phyloP scores from a whole-genome alignment of 2,113 vertebrate species.

The Psephotus haematonotus region DNA sequence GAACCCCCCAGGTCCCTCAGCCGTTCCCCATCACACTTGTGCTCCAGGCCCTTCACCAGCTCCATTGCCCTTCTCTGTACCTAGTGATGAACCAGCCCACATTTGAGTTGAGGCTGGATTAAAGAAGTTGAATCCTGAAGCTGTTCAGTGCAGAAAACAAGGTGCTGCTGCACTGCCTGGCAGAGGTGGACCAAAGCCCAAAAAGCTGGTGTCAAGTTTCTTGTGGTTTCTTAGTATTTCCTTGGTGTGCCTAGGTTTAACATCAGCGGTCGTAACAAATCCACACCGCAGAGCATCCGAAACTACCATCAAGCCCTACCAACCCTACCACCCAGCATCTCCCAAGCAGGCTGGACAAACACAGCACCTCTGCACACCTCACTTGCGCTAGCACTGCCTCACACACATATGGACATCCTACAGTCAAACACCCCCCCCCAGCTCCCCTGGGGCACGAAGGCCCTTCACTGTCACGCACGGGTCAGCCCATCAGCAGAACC shows the following conservation, averaged over 20 bases:
- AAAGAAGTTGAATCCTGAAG: background rate
- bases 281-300: background rate
- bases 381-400: background rate
- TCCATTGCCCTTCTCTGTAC: background rate
- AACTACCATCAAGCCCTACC: background rate
- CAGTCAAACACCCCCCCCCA: background rate
- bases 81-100: background rate
- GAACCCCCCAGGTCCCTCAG: background rate
- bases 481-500: background rate
- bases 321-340: background rate
- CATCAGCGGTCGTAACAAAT: background rate
- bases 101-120: rapidly evolving
- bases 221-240: background rate
- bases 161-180: background rate
- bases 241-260: background rate
- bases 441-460: background rate
- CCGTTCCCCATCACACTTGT: background rate
- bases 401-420: rapidly evolving
- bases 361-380: background rate
- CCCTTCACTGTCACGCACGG: background rate
- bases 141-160: background rate
- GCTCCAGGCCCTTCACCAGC: background rate
- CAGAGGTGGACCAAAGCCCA: background rate
- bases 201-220: background rate
- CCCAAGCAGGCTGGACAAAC: background rate